Conservation (phyloP, 2,797 vertebrate genomes). For the Pyrrhura leucotis region DNA sequence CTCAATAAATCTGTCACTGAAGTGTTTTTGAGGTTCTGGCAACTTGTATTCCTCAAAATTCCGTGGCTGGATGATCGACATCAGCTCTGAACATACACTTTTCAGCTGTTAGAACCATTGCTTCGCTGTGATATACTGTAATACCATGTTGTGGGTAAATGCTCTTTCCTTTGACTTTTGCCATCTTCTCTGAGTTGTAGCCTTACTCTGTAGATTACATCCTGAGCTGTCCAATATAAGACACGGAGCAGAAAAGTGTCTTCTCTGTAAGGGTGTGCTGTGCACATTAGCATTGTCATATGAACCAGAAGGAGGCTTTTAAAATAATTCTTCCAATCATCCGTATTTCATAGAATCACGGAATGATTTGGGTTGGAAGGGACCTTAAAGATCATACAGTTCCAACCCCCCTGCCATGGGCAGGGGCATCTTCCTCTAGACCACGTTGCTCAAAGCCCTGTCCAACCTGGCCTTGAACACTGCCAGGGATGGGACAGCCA, state of each 20-base stretch:
- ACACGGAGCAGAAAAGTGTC: not conserved
- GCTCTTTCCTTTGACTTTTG: not conserved
- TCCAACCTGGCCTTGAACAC: not conserved
- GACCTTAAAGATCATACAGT: not conserved
- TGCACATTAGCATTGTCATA: accelerated
- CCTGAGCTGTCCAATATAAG: not conserved
- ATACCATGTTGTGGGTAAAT: not conserved
- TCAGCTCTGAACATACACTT: not conserved
- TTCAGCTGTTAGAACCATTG: not conserved
- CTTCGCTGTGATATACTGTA: not conserved
- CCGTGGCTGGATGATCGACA: not conserved
- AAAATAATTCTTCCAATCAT: not conserved
- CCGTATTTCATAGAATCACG: not conserved
- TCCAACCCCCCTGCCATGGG: not conserved
- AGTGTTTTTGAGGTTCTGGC: not conserved
- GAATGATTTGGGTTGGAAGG: not conserved
- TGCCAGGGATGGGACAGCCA: not conserved
- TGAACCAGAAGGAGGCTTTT: not conserved
- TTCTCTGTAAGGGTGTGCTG: too few relatives aligned
- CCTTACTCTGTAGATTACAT: not conserved
- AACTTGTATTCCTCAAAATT: not conserved
- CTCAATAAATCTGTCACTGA: not conserved
- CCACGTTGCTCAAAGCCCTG: not conserved
- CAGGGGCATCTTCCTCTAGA: not conserved
- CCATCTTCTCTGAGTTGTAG: not conserved